Evolutionary conservation across 2,797 vertebrate genomes (phyloP).

Genomic region (Pseudochromis fuscus): DNA sequence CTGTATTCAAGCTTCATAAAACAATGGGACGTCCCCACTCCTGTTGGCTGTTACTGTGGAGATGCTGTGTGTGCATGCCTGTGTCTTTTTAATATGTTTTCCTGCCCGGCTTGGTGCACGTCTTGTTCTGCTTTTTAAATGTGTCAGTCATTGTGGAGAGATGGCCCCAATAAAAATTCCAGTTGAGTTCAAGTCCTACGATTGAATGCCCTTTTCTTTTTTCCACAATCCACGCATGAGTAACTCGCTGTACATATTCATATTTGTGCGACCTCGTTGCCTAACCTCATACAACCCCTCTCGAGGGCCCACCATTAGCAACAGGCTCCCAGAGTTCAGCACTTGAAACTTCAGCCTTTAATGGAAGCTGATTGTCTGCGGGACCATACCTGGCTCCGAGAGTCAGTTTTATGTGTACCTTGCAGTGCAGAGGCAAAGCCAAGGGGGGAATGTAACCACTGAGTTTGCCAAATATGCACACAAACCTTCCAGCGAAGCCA

Average conservation of each 20-base stretch:
- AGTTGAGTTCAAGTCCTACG: neutral
- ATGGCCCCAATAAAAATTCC: neutral
- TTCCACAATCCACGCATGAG: neutral
- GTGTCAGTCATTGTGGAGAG: neutral
- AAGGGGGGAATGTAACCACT: constrained; percentile 32
- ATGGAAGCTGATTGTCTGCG: constrained; percentile 56
- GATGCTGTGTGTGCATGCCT: constrained; percentile 23
- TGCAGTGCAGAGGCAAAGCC: constrained; percentile 19
- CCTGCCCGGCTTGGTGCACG: neutral
- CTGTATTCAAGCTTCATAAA: constrained; percentile 46
- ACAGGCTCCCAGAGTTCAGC: constrained; percentile 23
- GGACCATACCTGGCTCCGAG: constrained; percentile 30
- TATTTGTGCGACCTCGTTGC: constrained; percentile 15
- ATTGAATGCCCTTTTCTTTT: neutral
- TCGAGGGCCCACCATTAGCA: constrained; percentile 33
- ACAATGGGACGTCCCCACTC: constrained; percentile 47
- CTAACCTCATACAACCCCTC: constrained; percentile 23
- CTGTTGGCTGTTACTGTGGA: constrained; percentile 42
- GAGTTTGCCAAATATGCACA: constrained; percentile 55
- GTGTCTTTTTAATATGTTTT: constrained; percentile 9
- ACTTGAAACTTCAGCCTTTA: constrained; percentile 38
- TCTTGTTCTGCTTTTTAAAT: constrained; percentile 15
- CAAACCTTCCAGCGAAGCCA: constrained; percentile 43
- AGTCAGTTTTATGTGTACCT: constrained; percentile 42
- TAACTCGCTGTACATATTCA: neutral